Base-by-base conservation (phyloP, 2,113 vertebrate genomes). In the Grammomys surdaster region DNA sequence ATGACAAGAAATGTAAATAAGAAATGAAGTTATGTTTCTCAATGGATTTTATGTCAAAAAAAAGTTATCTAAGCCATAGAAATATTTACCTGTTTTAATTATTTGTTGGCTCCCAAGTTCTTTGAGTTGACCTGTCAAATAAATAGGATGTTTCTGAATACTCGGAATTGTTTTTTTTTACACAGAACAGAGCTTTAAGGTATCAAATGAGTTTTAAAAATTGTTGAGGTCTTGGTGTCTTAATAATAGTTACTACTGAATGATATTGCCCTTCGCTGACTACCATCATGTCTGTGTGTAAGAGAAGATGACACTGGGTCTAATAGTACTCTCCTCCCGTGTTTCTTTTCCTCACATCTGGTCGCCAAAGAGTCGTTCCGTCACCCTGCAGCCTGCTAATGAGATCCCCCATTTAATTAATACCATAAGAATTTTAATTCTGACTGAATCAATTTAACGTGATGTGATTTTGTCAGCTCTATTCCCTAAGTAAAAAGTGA, bases 381-480 rank as follows among this genome's bases (percentile, higher is more conserved):
- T 99, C 98, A 98, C 98, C 98, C 99, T 99, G 99, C 99, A 99
- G 99, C 99, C 99, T 99, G 99, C 99, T 99, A 99, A 99, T 99
- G 99, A 99, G 99, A 99, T 99, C 99, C 99, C 99, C 99, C 99
- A 99, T 99, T 99, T 99, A 99, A 99, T 99, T 99, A 99, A 99
- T 99, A 99, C 99, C 99, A 99, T 99, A 99, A 99, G 99, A 99
- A 99, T 99, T 99, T 99, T 99, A 99, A 99, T 99, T 99, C 99
- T 99, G 99, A 99, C 99, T 99, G 99, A 99, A 99, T 99, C 99
- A 99, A 99, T 99, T 99, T 99, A 99, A 99, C 99, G 99, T 99
- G 99, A 99, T 99, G 99, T 99, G 99, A 99, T 99, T 99, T 99
- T 99, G 99, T 99, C 99, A 99, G 99, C 99, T 99, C 99, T 99